Conservation (phyloP, 2,888 invertebrate genomes). For the Microchrysa polita region DNA sequence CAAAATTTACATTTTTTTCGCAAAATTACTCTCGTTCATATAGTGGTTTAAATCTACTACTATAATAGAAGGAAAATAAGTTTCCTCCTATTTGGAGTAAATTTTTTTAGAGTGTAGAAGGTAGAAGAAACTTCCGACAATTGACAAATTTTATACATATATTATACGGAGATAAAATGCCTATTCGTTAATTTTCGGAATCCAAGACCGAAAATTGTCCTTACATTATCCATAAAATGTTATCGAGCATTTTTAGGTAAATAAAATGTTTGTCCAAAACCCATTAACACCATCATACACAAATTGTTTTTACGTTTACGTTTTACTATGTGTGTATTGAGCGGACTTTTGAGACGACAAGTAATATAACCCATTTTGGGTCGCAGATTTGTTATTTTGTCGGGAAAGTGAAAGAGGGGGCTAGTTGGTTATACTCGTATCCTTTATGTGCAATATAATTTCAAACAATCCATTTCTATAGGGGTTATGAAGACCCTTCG, state of each 20-base stretch:
- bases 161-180: no score
- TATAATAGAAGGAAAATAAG: no score
- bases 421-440: not conserved
- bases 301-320: conserved; percentile 30
- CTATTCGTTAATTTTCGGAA: no score
- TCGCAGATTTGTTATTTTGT: conserved; percentile 23
- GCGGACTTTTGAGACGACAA: conserved; percentile 30
- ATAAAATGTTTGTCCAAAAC: conserved; percentile 36
- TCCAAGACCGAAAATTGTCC: no score
- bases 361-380: not conserved
- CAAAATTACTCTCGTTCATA: no score
- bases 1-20: no score
- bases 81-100: no score
- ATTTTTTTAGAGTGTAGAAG: no score
- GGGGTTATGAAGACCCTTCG: conserved; percentile 24
- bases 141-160: no score
- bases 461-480: not conserved
- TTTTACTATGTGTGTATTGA: not conserved
- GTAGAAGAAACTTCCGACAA: no score
- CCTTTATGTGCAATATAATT: not conserved
- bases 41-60: no score
- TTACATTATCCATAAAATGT: not conserved
- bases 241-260: conserved; percentile 29
- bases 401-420: no score
- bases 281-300: conserved; percentile 36